phyloP scores from a whole-genome alignment of 2,113 vertebrate genomes.

The Camelus bactrianus region DNA sequence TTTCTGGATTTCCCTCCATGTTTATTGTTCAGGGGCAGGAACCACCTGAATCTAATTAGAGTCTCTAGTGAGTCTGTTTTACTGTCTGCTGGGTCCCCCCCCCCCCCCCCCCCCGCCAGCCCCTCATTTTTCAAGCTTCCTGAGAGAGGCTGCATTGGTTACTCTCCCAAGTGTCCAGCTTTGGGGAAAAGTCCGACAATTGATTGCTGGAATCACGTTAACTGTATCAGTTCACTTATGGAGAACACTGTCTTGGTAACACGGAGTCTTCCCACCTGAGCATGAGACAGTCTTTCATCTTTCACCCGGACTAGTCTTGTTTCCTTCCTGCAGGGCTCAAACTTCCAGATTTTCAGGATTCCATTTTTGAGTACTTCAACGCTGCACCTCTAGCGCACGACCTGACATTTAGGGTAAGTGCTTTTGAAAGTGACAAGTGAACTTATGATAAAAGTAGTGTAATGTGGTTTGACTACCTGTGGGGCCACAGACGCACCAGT shows the following conservation, averaged over 20 bases:
- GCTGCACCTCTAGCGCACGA: slow-evolving; percentile 96
- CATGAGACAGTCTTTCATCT: accelerated
- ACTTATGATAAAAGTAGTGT: background rate
- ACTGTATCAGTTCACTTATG: accelerated
- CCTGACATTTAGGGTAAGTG: slow-evolving; percentile 93
- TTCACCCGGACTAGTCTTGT: background rate
- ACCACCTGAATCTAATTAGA: accelerated
- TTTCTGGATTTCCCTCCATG: background rate
- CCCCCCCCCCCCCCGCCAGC: accelerated
- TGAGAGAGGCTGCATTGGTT: accelerated
- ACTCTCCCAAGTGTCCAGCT: background rate
- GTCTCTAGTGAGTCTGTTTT: background rate
- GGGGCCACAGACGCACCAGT: background rate
- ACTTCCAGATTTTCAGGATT: slow-evolving; percentile 96
- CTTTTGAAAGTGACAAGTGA: background rate
- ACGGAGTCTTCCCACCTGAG: accelerated
- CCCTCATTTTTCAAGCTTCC: background rate
- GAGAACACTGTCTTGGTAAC: accelerated
- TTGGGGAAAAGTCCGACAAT: accelerated
- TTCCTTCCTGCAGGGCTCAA: slow-evolving; percentile 91
- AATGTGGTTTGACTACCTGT: background rate
- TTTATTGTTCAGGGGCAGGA: accelerated
- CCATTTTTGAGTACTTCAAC: slow-evolving; percentile 99
- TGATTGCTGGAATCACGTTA: too few species aligned
- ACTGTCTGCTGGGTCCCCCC: accelerated